Percentiles rank a stretch among this genome's conserved stretches.
These are phyloP conservation scores for Asteroscopus sphinx DNA, from an alignment of 2,888 invertebrate genomes.

Conservation along the genomic window DNA sequence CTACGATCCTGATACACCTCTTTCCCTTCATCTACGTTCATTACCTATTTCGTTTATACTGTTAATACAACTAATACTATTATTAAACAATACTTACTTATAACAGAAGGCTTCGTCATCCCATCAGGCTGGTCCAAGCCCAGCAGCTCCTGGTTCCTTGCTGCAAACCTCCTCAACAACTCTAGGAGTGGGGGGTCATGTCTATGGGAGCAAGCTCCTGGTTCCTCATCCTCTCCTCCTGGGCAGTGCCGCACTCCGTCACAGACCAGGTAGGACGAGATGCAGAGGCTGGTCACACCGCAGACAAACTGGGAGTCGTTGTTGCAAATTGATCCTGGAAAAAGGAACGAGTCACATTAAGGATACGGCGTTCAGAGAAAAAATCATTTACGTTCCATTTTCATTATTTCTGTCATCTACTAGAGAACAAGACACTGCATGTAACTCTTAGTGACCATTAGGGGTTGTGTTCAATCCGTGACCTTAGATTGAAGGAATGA, in stretches of 20 bases:
- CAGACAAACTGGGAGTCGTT: slow-evolving; percentile 82
- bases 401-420: no score
- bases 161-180: slow-evolving; percentile 80
- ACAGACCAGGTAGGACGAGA: slow-evolving; percentile 91
- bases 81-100: slow-evolving; percentile 74
- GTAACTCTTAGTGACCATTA: no score
- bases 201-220: slow-evolving; percentile 76
- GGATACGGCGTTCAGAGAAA: no score
- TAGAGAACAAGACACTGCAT: no score
- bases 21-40: no score
- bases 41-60: no score
- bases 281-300: slow-evolving; percentile 88
- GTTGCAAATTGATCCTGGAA: slow-evolving; percentile 81
- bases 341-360: no score
- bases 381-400: no score
- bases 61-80: background rate
- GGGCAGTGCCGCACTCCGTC: slow-evolving; percentile 92
- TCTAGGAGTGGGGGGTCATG: slow-evolving; percentile 83
- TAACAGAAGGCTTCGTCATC: slow-evolving; percentile 84
- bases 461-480: no score
- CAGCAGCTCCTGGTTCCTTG: slow-evolving; percentile 82
- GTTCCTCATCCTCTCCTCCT: slow-evolving; percentile 90
- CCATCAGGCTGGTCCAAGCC: slow-evolving; percentile 81
- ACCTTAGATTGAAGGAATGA: no score
- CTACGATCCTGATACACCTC: no score